Evolutionary conservation across 2,797 vertebrate genomes (phyloP), one percentile per base, ranked within the genome.

Genomic region (Streptopelia turtur): DNA sequence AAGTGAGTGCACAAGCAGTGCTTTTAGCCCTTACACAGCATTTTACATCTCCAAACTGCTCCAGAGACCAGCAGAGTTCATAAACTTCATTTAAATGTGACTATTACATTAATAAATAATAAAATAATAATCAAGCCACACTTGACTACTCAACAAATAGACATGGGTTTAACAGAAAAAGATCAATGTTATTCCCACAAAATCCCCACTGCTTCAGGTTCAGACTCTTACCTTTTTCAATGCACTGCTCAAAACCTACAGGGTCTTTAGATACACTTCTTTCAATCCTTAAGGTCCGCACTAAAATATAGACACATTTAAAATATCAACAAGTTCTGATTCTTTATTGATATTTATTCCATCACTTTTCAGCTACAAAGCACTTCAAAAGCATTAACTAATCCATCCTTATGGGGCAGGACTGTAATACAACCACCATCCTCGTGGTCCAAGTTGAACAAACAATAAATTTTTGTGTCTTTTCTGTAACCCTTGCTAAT

Each of bases 261-360:
- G 98, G 98, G 41, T 98, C 98, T 94, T 98, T 95, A 84, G 98
- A 98, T 0, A 93, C 45, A 25, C 98, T 99, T 97, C 97, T 98
- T 97, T 99, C 99, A 96, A 99, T 98, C 96, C 97, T 98, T 79
- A 99, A 97, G 41, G 95, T 98, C 89, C 96, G 98, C 79, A 99
- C 99, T 99, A 96, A 87, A 96, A 93, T 8, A 70, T 2, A 72
- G 2, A 84, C 4, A 35, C 16, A 25, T 80, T 66, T 11, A 28
- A 83, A 83, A 20, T 56, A 85, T 70, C 27, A 85, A 11, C 12
- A 53, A 71, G 24, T 61, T 60, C 12, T 30, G 35, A n/a, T 49
- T 33, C 27, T 43, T 78, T 59, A 91, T 11, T 43, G 21, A 35
- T 47, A 64, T 89, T 91, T 81, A 85, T 23, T 50, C 27, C 11